Conservation (phyloP, 2,113 vertebrate species). For the Toxotes chatareus region DNA sequence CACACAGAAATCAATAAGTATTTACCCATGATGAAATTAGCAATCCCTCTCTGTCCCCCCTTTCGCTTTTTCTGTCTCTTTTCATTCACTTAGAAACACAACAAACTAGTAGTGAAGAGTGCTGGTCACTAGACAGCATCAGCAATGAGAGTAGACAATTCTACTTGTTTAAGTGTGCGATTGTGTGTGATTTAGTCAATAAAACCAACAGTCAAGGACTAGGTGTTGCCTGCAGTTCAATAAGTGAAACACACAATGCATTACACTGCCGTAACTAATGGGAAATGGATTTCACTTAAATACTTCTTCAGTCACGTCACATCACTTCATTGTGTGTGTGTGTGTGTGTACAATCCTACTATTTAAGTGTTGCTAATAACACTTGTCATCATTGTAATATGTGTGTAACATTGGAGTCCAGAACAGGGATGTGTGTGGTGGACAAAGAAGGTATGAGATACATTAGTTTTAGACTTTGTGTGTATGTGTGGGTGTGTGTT, state of each 20-base stretch:
- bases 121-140: slow-evolving; percentile 7
- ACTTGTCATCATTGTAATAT: background rate
- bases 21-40: slow-evolving; percentile 55
- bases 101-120: slow-evolving; percentile 2
- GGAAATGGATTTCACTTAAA: slow-evolving; percentile 62
- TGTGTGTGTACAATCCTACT: background rate
- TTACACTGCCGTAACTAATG: slow-evolving; percentile 26
- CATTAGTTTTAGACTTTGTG: background rate
- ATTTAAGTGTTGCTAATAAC: background rate
- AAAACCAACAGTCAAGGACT: slow-evolving; percentile 9
- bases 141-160: background rate
- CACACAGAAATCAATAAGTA: slow-evolving; percentile 52
- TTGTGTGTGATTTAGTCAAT: slow-evolving; percentile 38
- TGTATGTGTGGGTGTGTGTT: background rate
- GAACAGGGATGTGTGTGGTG: background rate
- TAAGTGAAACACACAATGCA: slow-evolving; percentile 35
- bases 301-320: slow-evolving; percentile 20
- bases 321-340: background rate
- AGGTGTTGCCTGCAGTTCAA: slow-evolving; percentile 22
- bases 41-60: slow-evolving; percentile 37
- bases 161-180: background rate
- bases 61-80: background rate
- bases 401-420: background rate
- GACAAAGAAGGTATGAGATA: background rate
- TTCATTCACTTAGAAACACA: slow-evolving; percentile 22